Evolutionary conservation across 1,140 invertebrate genomes (phyloP), one percentile per base, ranked within the genome.

Genomic region (Panagrolaimus sp.): DNA sequence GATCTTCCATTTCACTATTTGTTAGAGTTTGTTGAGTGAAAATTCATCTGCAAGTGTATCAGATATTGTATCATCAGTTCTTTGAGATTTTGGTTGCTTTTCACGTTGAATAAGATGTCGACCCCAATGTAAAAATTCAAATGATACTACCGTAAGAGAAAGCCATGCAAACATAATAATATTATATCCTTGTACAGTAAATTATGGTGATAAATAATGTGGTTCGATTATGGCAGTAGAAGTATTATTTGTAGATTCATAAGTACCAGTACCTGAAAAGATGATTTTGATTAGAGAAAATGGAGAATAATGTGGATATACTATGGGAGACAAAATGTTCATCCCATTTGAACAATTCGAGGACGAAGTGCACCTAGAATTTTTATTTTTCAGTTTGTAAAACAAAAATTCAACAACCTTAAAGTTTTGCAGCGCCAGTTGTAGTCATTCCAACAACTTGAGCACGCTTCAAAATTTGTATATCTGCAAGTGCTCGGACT

Each of bases 91-190:
- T 57, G 20, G 20, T 20, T 16, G 38, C 11, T 13, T 38, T 65
- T 45, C 13, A 31, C 1, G 9, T 5, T 45, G n/a, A 13, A 62
- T 3, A 20, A 62, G 14, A 27, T 20, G 57, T 20, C 5, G 1
- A 8, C 31, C 31, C 64, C 64, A 66, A 48, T 66, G 64, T 2
- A 66, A 14, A 1, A 48, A 3, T 5, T n/a, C 44, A 47, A 66
- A 66, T 11, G 64, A 43, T 8, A 25, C 64, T 13, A 46, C 20
- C 0, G 64, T 44, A 46, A 66, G 11, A 23, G 5, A 8, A 23
- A 66, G 23, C 64, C 64, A 66, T 9, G 2, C 45, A 45, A 48
- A 47, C 64, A 66, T 66, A 31, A 66, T 45, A 13, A 66, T 9
- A 14, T 66, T 66, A 45, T 47, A 66, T 53, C 11, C 44, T 16